phyloP scores from a whole-genome alignment of 2,888 invertebrate genomes.

The Aspidiotus destructor region DNA sequence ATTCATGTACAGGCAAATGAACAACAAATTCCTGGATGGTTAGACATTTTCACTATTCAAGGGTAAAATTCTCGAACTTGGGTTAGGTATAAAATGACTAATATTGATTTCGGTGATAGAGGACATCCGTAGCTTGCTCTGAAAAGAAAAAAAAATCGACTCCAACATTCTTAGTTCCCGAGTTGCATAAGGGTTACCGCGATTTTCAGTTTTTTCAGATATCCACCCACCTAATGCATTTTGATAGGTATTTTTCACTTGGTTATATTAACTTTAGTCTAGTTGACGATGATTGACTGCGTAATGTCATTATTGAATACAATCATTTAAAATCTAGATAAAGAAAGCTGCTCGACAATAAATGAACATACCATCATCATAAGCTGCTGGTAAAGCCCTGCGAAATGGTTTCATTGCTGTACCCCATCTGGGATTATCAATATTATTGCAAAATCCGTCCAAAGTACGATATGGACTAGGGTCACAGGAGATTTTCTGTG shows the following conservation, averaged over 20 bases:
- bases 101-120: background rate
- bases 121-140: background rate
- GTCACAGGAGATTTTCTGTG: slow-evolving; percentile 7
- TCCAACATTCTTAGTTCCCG: background rate
- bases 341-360: background rate
- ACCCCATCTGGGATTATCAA: slow-evolving; percentile 55
- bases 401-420: slow-evolving; percentile 64
- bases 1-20: background rate
- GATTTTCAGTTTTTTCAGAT: background rate
- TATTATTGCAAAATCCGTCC: slow-evolving; percentile 70
- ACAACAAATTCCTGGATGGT: background rate
- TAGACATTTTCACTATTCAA: background rate
- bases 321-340: too few species aligned
- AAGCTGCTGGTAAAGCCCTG: slow-evolving; percentile 61
- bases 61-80: background rate
- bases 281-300: too few species aligned
- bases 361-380: slow-evolving; percentile 57
- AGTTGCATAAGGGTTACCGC: background rate
- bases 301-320: too few species aligned
- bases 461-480: slow-evolving; percentile 49
- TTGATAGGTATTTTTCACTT: too few species aligned
- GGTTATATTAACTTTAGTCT: too few species aligned
- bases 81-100: background rate
- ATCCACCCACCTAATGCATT: background rate
- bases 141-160: background rate